Percentiles rank a stretch among this genome's conserved stretches.
Conservation (phyloP, 2,113 vertebrate genomes). For the Actenoides hombroni region DNA sequence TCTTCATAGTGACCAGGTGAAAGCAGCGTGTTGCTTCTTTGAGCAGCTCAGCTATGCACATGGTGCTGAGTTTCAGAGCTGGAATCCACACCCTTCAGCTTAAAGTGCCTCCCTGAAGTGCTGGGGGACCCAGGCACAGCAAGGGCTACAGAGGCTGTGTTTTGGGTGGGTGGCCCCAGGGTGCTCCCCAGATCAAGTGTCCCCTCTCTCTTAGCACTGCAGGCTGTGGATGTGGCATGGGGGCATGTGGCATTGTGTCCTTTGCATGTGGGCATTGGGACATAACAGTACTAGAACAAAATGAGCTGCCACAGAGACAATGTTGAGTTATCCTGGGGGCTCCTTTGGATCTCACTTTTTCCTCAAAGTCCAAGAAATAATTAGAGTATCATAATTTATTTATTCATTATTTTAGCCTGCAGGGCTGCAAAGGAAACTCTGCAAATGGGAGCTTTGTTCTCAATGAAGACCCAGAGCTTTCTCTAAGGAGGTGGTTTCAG, state of each 20-base stretch:
- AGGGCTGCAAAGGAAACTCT: not conserved
- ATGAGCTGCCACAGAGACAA: not conserved
- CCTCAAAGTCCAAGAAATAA: not conserved
- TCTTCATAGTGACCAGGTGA: accelerated
- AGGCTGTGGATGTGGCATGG: accelerated
- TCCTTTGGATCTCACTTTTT: not conserved
- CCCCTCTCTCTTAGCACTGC: accelerated
- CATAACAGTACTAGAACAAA: not conserved
- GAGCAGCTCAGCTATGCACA: accelerated
- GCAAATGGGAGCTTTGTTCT: not conserved
- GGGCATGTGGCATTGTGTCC: not conserved
- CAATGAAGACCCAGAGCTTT: not conserved
- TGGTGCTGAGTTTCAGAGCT: not conserved
- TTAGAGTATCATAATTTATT: not conserved
- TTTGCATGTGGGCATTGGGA: not conserved
- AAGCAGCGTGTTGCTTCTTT: not conserved
- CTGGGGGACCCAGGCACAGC: not conserved
- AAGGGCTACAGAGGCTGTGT: not conserved
- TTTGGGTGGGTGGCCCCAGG: not conserved
- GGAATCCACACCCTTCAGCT: not conserved
- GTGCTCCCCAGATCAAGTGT: not conserved
- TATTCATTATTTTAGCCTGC: accelerated
- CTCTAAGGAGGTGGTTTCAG: not conserved
- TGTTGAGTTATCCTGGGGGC: not conserved
- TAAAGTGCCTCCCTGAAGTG: not conserved